Base-by-base conservation (phyloP, 1,140 invertebrate species). In the Scaptomyza pallida region DNA sequence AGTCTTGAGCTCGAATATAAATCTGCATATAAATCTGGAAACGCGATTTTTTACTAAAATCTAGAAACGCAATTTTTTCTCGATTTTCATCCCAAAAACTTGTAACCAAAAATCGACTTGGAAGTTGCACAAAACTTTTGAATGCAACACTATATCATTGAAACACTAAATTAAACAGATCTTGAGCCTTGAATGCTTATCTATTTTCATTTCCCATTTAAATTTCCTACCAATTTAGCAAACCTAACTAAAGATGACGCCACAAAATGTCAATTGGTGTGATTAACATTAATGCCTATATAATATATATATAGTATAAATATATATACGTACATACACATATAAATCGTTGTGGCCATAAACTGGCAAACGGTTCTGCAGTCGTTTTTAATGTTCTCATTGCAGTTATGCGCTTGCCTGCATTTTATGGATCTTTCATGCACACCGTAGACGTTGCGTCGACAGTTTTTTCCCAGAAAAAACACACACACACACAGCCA, bases 391-490 rank as follows among this genome's bases (percentile, higher is more conserved):
- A 86, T 85, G 81, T 75, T 78, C 26, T 37, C 65, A 75, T 86
- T 85, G 69, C 81, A 78, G 85, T 81, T 81, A 85, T 85, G 73
- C 81, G 73, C 77, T 81, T 61, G 81, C 47, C 73, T 75, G 82
- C 63, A 55, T 88, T 88, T 88, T 88, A 85, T 85, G 61, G 73
- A 72, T 44, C 33, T 67, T 67, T 60, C 52, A 2, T 68, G 68
- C 57, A 72, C 82, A 72, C 59, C 78, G 82, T 82, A 88, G 82
- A 88, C 82, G 71, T 82, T 82, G 83, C 78, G 82, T 88, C 82
- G 82, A 88, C 82, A 88, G 48, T 89, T 82, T 86, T 85, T 88
- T 88, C 82, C 68, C 72, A 88, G 82, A 88, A 88, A 82, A 77
- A 86, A 78, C 23, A 30, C 8, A 30, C 26, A 35, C 33, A 80